phyloP scores from a whole-genome alignment of 2,888 invertebrate genomes.

The Myathropa florea region DNA sequence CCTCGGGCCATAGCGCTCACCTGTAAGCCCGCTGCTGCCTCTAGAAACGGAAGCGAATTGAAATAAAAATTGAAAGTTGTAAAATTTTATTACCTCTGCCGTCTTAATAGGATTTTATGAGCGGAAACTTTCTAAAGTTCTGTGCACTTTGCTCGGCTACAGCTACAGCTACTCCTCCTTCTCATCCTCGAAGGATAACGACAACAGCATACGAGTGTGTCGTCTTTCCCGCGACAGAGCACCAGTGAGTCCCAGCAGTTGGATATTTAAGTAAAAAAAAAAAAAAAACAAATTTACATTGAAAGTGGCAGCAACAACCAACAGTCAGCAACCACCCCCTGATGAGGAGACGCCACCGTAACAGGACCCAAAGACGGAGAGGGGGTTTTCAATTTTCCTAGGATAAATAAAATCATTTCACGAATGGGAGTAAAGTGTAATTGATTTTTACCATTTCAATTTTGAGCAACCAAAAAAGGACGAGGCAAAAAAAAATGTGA shows the following conservation, averaged over 20 bases:
- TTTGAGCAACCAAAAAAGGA: conserved; percentile 22
- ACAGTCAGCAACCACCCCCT: background rate
- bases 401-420: conserved; percentile 70
- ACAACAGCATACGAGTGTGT: conserved; percentile 53
- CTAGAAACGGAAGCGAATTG: conserved; percentile 52
- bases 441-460: conserved; percentile 71
- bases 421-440: conserved; percentile 68
- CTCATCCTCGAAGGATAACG: conserved; percentile 48
- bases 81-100: conserved; percentile 76
- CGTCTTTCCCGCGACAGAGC: background rate
- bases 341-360: background rate
- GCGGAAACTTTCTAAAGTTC: conserved; percentile 61
- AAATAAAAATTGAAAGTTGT: conserved; percentile 79
- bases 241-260: background rate
- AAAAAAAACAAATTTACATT: conserved; percentile 57
- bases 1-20: background rate
- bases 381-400: conserved; percentile 65
- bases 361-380: background rate
- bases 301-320: conserved; percentile 33
- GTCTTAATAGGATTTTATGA: conserved; percentile 69
- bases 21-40: background rate
- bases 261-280: conserved; percentile 18
- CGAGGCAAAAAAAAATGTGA: conserved; percentile 17
- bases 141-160: conserved; percentile 14
- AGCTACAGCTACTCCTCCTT: conserved; percentile 32